Conservation (phyloP, 2,797 vertebrate species). For the Chaunax sp. region DNA sequence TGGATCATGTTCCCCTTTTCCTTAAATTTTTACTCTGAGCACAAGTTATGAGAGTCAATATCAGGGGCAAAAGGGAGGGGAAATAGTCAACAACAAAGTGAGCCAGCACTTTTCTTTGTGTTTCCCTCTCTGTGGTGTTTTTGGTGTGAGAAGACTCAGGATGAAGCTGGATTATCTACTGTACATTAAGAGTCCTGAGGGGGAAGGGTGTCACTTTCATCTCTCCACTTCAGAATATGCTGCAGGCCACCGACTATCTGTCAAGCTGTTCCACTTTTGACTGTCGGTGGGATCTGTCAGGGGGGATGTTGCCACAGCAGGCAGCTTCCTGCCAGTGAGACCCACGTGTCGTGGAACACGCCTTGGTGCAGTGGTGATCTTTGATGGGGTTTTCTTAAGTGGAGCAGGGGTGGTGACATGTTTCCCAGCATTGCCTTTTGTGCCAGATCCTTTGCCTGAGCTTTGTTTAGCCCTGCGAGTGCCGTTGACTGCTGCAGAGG, state of each 20-base stretch:
- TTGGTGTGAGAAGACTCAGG: conserved; percentile 64
- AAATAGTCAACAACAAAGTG: conserved; percentile 86
- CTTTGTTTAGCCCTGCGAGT: conserved; percentile 52
- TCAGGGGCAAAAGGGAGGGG: conserved; percentile 22
- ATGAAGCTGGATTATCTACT: conserved; percentile 75
- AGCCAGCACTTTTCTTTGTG: conserved; percentile 93
- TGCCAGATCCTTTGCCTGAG: conserved; percentile 16
- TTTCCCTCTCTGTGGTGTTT: conserved; percentile 61
- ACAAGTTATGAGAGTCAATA: conserved; percentile 35
- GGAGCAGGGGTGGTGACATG: conserved; percentile 52
- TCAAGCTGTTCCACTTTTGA: conserved; percentile 69
- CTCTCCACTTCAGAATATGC: conserved; percentile 81
- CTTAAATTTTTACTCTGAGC: neutral
- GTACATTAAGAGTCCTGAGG: conserved; percentile 70
- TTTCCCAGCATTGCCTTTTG: conserved; percentile 27
- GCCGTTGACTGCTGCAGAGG: conserved; percentile 60
- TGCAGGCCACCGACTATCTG: conserved; percentile 70
- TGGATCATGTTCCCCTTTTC: conserved; percentile 5
- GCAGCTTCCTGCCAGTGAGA: conserved; percentile 51
- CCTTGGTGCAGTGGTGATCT: conserved; percentile 64
- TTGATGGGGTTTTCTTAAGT: conserved; percentile 53
- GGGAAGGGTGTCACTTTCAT: conserved; percentile 77
- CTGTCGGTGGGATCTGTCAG: conserved; percentile 51
- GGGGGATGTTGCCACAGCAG: conserved; percentile 18
- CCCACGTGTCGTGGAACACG: conserved; percentile 49